A percentile compares a stretch with the other conserved stretches of the same genome.
phyloP scores from a whole-genome alignment of 2,888 invertebrate species.

The Leptura quadrifasciata region DNA sequence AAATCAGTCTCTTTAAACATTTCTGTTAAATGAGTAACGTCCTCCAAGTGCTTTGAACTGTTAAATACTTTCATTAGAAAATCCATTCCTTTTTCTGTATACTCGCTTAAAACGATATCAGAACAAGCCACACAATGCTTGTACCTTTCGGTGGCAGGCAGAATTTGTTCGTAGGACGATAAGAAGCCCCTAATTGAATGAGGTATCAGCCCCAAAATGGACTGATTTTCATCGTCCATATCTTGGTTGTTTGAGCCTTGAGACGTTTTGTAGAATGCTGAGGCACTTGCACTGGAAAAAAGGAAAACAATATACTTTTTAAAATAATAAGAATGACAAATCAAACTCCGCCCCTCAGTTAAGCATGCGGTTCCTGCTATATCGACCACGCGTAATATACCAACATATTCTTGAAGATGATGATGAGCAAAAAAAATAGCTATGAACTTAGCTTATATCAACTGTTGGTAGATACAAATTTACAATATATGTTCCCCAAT shows the following conservation, averaged over 20 bases:
- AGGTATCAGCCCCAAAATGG: slow-evolving; percentile 87
- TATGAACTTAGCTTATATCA: no score
- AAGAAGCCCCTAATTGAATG: slow-evolving; percentile 96
- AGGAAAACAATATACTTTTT: slow-evolving; percentile 9
- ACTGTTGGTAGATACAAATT: no score
- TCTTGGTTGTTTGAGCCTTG: slow-evolving; percentile 52
- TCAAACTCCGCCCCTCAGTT: no score
- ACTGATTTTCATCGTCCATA: slow-evolving; percentile 56
- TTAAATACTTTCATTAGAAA: slow-evolving; percentile 89
- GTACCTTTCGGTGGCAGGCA: slow-evolving; percentile 91
- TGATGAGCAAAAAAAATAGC: no score
- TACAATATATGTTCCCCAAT: no score
- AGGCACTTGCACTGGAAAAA: slow-evolving; percentile 72
- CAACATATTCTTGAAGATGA: no score
- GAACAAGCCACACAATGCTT: slow-evolving; percentile 96
- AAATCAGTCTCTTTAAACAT: slow-evolving; percentile 79
- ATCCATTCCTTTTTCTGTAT: slow-evolving; percentile 77
- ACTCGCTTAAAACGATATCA: slow-evolving; percentile 75
- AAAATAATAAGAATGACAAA: no score
- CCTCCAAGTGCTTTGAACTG: slow-evolving; percentile 88
- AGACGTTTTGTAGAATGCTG: slow-evolving; percentile 78
- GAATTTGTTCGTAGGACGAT: slow-evolving; percentile 85
- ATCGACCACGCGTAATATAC: no score
- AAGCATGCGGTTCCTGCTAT: no score
- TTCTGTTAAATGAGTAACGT: slow-evolving; percentile 86